Evolutionary conservation across 2,888 invertebrate genomes (phyloP), one percentile per base, ranked within the genome.

Genomic region (Epsilonema sp.): DNA sequence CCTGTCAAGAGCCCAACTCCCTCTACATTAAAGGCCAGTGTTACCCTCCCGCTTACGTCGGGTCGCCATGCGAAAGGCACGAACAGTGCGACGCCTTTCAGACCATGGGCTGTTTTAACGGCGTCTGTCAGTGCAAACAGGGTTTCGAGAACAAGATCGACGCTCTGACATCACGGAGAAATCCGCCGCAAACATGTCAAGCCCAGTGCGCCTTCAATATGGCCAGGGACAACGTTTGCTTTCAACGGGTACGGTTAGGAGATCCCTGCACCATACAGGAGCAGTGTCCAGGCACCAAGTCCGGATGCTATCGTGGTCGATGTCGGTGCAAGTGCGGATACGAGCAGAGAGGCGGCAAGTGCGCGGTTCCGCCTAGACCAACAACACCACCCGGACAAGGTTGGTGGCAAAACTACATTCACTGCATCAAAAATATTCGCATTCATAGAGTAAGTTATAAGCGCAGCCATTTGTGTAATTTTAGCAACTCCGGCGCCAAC

Each of bases 51-150:
- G 60, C 60, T 2, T 62, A 61, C 48, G 54, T 62, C 26, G 55
- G 56, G 45, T 52, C 57, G 5, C 56, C 54, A 16, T 62, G 62
- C 47, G 50, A 51, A 1, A 45, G 54, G 8, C 54, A 61, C 47
- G 59, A 60, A 26, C 61, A 62, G 44, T 62, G 62, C 42, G 62
- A 58, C 16, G 62, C 59, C n/a, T 59, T 57, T 21, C 60, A 62
- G 40, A 59, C 59, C 24, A 62, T 61, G 61, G 56, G 58, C 25
- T 61, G 61, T 47, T 47, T 55, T 40, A 55, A 54, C 3, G 40
- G 40, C 40, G 16, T 5, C 46, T 61, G 61, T 48, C 57, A 56
- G 42, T 61, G 61, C 49, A 51, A 54, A n/a, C 43, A 50, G 22
- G 59, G 59, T 11, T 61, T 62, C 54, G 54, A 56, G 44, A 58